Percentiles rank a stretch among this genome's conserved stretches.
These are phyloP conservation scores for Lateolabrax maculatus DNA, from an alignment of 2,797 vertebrate species.

Conservation along the genomic window DNA sequence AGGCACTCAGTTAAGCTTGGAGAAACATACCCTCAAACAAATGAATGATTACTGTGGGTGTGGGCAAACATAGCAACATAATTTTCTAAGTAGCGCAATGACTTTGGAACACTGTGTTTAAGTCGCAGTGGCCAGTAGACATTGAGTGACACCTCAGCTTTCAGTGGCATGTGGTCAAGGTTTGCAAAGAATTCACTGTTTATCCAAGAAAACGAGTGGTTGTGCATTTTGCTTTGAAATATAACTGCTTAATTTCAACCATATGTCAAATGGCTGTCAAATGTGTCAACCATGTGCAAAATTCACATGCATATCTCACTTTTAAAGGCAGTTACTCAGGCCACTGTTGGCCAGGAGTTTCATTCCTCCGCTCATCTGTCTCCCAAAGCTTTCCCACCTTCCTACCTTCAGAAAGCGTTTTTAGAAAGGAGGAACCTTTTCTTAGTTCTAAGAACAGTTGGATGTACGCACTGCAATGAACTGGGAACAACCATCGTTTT, in stretches of 20 bases:
- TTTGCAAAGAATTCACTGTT: conserved; percentile 59
- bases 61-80: conserved; percentile 6
- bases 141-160: conserved; percentile 54
- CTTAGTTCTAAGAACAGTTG: too few species aligned
- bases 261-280: conserved; percentile 70
- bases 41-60: conserved; percentile 52
- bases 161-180: conserved; percentile 46
- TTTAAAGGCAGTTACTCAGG: conserved; percentile 40
- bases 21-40: conserved; percentile 61
- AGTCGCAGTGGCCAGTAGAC: conserved; percentile 26
- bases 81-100: conserved; percentile 31
- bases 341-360: conserved; percentile 27
- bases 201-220: conserved; percentile 43
- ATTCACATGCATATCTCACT: conserved; percentile 49
- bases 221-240: conserved; percentile 67
- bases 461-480: too few species aligned
- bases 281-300: conserved; percentile 59
- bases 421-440: too few species aligned
- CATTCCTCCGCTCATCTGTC: not conserved
- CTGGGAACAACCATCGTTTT: too few species aligned
- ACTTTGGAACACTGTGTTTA: conserved; percentile 29
- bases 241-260: conserved; percentile 66
- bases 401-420: too few species aligned
- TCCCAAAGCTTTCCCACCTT: not conserved
- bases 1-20: conserved; percentile 35